Base-by-base conservation (phyloP, 2,113 vertebrate species). In the Paratilapia polleni region DNA sequence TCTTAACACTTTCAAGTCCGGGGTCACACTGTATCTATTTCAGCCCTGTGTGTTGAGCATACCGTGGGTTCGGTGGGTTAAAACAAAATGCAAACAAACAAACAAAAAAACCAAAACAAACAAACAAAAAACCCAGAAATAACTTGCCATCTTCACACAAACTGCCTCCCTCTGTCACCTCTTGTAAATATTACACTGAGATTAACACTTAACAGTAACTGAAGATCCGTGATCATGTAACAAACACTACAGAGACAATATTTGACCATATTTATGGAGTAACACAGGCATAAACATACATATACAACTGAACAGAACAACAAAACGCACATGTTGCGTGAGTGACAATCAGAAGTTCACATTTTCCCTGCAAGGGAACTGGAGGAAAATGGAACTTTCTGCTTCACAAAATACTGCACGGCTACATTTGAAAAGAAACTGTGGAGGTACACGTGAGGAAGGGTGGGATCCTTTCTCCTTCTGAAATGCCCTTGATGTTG, bases 351-450 rank as follows among this genome's bases (percentile, higher is more conserved):
- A 90, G 74, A 81, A 58, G 52, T 56, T 52, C 28, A 19, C 41
- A 22, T 52, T 78, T 84, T 28, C 81, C 78, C 73, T 57, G 13
- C 43, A 78, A 17, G 34, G 54, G 43, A 86, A 2, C 24, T 28
- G 84, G 68, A 84, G 85, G 91, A 84, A 89, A 91, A 88, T 12
- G 63, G 17, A 56, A 90, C 80, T 78, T 89, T 87, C 88, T 84
- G 91, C 68, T 94, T 90, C 86, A 90, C 49, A 93, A 93, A 95
- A 94, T 86, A 94, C 94, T 94, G 92, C 90, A 87, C 80, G 81
- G 81, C 93, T 94, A 92, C 74, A 57, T 36, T 34, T 28, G 4
- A 79, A 90, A 81, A 93, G 80, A 94, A 94, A 93, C 91, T 91
- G 89, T 92, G 89, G 87, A 92, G 73, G 79, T 88, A 82, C 57